Conservation (phyloP, 2,888 invertebrate species). For the Petrophora chlorosata region DNA sequence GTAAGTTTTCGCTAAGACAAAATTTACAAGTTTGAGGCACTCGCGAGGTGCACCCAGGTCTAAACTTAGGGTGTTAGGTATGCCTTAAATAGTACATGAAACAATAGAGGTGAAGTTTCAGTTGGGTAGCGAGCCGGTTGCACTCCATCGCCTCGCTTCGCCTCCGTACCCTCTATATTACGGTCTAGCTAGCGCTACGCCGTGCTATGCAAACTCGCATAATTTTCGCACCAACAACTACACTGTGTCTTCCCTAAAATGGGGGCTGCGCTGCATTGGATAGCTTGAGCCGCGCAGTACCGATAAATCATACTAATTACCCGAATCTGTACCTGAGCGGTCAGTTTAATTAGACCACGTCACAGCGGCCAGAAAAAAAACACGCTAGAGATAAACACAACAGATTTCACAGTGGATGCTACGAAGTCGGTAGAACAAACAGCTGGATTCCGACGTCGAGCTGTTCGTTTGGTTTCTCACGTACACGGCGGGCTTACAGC, state of each 20-base stretch:
- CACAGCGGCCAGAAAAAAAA: too few relatives aligned
- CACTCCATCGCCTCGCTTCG: conserved; percentile 34
- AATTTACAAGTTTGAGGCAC: conserved; percentile 60
- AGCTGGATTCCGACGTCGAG: conserved; percentile 18
- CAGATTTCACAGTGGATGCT: conserved; percentile 25
- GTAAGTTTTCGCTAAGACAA: conserved; percentile 49
- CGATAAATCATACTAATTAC: conserved; percentile 16
- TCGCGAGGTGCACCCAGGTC: conserved; percentile 60
- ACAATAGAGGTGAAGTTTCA: conserved; percentile 66
- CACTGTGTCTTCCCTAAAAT: conserved; percentile 38
- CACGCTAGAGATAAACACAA: conserved; percentile 11
- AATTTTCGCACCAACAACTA: conserved; percentile 46
- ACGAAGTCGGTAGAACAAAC: conserved; percentile 21
- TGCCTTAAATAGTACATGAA: conserved; percentile 52
- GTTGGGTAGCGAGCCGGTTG: conserved; percentile 37
- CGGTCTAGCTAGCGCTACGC: conserved; percentile 36
- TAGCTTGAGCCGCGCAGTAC: conserved; percentile 1
- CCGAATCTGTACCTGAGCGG: background rate
- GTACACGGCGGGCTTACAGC: conserved; percentile 29
- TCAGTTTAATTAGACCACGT: conserved; percentile 1
- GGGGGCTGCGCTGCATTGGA: conserved; percentile 36
- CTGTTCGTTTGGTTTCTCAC: conserved; percentile 37
- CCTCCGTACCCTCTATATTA: conserved; percentile 44
- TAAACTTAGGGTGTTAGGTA: conserved; percentile 49
- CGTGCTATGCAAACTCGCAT: conserved; percentile 47